Evolutionary conservation across 1,140 invertebrate species (phyloP).

Genomic region (Drosophila ercepeae): DNA sequence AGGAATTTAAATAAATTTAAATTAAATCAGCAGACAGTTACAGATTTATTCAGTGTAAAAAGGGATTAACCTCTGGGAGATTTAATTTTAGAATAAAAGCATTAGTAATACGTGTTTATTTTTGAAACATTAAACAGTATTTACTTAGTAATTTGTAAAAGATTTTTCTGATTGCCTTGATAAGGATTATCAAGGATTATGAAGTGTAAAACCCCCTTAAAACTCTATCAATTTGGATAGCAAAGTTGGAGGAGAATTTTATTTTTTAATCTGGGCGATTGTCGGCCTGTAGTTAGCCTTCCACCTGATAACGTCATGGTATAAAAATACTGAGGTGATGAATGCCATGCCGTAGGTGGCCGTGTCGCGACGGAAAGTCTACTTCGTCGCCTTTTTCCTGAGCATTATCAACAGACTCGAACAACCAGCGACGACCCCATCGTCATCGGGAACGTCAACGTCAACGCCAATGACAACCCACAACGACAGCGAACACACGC

Average conservation of each 20-base stretch:
- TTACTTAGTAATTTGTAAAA: no score
- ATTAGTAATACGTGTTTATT: background rate
- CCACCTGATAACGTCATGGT: conserved; percentile 36
- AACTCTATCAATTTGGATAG: background rate
- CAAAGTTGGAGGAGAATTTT: background rate
- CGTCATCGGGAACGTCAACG: conserved; percentile 1
- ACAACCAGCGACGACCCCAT: background rate
- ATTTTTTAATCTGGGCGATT: conserved; percentile 27
- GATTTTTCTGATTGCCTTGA: background rate
- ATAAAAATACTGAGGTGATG: conserved; percentile 49
- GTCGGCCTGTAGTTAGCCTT: conserved; percentile 13
- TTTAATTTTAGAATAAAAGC: background rate
- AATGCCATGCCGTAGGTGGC: conserved; percentile 20
- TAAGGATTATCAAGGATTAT: no score
- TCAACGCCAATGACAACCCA: conserved; percentile 6
- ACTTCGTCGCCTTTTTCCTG: conserved; percentile 3
- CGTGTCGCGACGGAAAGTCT: conserved; percentile 48
- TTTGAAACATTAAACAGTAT: background rate
- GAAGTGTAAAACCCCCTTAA: no score
- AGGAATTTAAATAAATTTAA: conserved; percentile 44
- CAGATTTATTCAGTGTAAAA: conserved; percentile 35
- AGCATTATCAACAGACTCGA: conserved; percentile 14
- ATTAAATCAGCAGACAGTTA: conserved; percentile 70
- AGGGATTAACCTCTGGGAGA: conserved; percentile 30
- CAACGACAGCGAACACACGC: conserved; percentile 24